Conservation (phyloP, 2,113 vertebrate genomes). For the Erythrolamprus reginae region DNA sequence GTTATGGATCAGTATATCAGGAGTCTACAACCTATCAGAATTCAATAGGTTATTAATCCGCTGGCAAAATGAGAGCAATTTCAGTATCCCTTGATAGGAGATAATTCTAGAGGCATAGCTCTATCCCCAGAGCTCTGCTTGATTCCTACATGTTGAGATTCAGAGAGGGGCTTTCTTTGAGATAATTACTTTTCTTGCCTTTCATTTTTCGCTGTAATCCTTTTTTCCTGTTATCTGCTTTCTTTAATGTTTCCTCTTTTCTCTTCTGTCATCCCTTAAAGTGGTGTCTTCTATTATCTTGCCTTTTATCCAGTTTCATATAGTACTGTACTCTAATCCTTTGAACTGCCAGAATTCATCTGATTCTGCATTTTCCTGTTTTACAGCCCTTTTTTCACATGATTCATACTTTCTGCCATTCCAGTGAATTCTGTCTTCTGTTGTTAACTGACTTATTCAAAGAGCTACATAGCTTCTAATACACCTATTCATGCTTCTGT, state of each 20-base stretch:
- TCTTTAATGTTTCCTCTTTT: constrained; percentile 5
- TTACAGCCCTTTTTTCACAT: neutral
- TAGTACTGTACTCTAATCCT: constrained; percentile 24
- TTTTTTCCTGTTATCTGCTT: constrained; percentile 6
- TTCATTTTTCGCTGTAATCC: neutral
- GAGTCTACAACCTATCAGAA: neutral
- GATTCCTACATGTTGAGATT: neutral
- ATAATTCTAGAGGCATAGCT: neutral
- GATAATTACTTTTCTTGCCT: neutral
- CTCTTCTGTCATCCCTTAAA: neutral
- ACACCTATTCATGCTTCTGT: neutral
- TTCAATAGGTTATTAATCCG: neutral
- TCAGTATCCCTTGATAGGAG: neutral
- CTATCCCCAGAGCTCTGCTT: neutral
- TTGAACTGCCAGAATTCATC: constrained; percentile 25
- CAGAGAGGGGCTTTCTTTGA: neutral
- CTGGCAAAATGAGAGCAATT: neutral
- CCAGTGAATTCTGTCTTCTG: neutral
- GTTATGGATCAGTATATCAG: neutral
- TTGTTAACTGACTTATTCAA: neutral
- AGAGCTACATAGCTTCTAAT: constrained; percentile 18
- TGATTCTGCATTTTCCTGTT: constrained; percentile 13
- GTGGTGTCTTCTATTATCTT: constrained; percentile 19
- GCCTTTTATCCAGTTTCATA: neutral
- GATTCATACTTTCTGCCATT: constrained; percentile 4